Evolutionary conservation across 2,113 vertebrate species (phyloP), one percentile per base, ranked within the genome.

Genomic region (Mola mola): DNA sequence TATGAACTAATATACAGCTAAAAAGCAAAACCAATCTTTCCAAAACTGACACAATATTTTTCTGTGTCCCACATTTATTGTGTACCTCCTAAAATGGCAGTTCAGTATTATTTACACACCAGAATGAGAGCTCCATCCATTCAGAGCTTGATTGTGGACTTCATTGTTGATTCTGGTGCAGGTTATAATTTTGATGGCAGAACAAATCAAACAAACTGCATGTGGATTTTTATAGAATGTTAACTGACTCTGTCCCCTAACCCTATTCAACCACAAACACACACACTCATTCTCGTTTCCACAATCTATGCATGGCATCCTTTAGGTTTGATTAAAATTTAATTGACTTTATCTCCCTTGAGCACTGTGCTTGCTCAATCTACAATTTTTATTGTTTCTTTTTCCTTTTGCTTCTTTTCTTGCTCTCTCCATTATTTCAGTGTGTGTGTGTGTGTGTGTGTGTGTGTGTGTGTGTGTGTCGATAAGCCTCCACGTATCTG

Each of bases 261-360:
- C 43, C 4, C 0, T 2, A 29, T 22, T 28, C 3, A 51, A 25
- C 7, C 19, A 36, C 48, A 48, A 13, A 31, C 25, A n/a, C 20
- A 34, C 41, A 37, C 43, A 19, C 16, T 24, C 26, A 19, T 16
- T 37, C 21, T 19, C 16, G 34, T 36, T 43, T 10, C n/a, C 26
- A 57, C 21, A 52, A 51, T 58, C 25, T 47, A 72, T 62, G 37
- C 46, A 47, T 60, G 8, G 19, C 49, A 75, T 75, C 31, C 42
- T 61, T 57, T 48, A 50, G 47, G 43, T 53, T 73, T 66, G 71
- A 78, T 69, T 57, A 59, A 19, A 62, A 75, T 72, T 66, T 72
- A 75, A 74, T 65, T 53, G 66, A 64, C 59, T 67, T 78, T 51
- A 62, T 78, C 70, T 57, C 41, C 55, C 57, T 36, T 57, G 65